Conservation (phyloP, 2,113 vertebrate genomes). For the Corythornis madagascariensis region DNA sequence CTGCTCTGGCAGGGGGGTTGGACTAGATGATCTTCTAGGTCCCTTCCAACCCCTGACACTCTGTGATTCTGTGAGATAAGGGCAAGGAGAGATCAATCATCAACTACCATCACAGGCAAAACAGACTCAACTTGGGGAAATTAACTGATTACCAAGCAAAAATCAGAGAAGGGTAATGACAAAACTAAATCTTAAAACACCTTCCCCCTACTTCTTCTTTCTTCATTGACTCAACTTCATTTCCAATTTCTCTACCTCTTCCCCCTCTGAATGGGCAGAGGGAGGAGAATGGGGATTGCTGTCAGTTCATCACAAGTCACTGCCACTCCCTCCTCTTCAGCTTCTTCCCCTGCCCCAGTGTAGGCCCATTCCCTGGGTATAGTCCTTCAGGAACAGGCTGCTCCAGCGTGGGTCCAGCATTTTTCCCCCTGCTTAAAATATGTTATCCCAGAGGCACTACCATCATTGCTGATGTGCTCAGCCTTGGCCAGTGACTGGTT, state of each 20-base stretch:
- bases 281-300: neutral
- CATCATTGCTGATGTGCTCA: rapidly evolving
- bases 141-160: neutral
- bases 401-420: neutral
- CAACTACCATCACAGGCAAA: neutral
- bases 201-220: neutral
- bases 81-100: neutral
- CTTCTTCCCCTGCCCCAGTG: neutral
- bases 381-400: neutral
- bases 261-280: neutral
- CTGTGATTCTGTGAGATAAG: neutral
- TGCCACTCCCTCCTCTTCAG: neutral
- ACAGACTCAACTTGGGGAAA: neutral
- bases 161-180: neutral
- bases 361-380: neutral
- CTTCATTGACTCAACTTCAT: neutral
- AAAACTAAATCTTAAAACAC: neutral
- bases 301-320: neutral
- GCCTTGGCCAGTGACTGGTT: neutral
- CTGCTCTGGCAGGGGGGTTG: too few relatives aligned
- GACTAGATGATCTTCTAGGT: too few relatives aligned
- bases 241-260: neutral
- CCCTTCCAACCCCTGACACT: too few relatives aligned
- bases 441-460: neutral
- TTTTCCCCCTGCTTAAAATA: neutral